Conservation (phyloP, 2,888 invertebrate species). For the Crepidodera aurea region DNA sequence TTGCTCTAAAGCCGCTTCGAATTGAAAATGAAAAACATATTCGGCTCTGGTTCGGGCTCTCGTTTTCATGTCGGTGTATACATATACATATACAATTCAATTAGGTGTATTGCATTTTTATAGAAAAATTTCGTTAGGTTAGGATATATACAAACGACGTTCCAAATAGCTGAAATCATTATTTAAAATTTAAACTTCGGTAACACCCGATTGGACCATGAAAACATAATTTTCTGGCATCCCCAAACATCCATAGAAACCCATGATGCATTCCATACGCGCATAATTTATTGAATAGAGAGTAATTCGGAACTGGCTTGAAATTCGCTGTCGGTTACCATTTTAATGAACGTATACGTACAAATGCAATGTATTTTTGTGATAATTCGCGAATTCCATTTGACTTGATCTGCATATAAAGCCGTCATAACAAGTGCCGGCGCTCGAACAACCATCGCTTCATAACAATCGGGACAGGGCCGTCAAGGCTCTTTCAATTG, state of each 20-base stretch:
- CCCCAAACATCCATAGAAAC: neutral
- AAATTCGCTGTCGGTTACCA: conserved; percentile 46
- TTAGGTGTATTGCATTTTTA: neutral
- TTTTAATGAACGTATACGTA: conserved; percentile 45
- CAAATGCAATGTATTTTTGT: conserved; percentile 49
- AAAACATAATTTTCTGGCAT: neutral
- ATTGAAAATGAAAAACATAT: conserved; percentile 15
- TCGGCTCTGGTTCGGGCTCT: neutral
- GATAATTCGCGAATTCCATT: conserved; percentile 53
- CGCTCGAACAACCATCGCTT: conserved; percentile 36
- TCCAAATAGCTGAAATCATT: too few species aligned
- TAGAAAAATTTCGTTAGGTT: too few species aligned
- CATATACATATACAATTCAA: neutral
- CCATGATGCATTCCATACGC: neutral
- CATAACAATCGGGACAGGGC: conserved; percentile 16
- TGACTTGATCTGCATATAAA: conserved; percentile 54
- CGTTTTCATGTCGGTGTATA: too few species aligned
- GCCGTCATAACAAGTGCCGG: conserved; percentile 56
- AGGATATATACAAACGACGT: too few species aligned
- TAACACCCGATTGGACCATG: neutral
- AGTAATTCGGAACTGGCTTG: conserved; percentile 41
- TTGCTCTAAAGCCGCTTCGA: conserved; percentile 22
- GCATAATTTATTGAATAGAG: conserved; percentile 44
- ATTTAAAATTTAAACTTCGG: too few species aligned
- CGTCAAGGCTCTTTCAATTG: too few species aligned